Evolutionary conservation across 2,797 vertebrate species (phyloP), one percentile per base, ranked within the genome.

Genomic region (Melanotaenia nigrans): DNA sequence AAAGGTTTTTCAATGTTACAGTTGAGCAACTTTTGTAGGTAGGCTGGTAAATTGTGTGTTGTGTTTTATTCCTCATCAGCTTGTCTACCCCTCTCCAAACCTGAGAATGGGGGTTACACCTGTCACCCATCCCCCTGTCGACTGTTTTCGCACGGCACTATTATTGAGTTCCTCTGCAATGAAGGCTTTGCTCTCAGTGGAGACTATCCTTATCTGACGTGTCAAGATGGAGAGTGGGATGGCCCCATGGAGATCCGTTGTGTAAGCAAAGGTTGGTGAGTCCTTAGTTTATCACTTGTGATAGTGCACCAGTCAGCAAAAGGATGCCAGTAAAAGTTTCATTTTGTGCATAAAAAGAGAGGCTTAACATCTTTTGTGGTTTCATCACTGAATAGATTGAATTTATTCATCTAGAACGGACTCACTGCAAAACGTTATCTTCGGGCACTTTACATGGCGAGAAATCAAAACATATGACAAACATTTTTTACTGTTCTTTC

Each of bases 191-290:
- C 95, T 82, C 88, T 98, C 74, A 97, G 95, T 68, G 97, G 97
- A 22, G 97, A 98, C 68, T 97, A 98, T 83, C 97, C 96, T 73
- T 99, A 97, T 85, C 85, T 98, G 91, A 98, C 97, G 24, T 99
- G 97, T 88, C 96, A 97, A 90, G 94, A 97, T 78, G 97, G 97
- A 72, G 94, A 97, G 71, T 99, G 97, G 97, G 95, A 95, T 58
- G 95, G 96, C 40, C 95, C 96, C 59, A 95, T 96, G 95, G 95
- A 97, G 89, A 94, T 97, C 81, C 97, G 93, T 90, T 99, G 97
- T 89, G 94, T 92, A 56, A 96, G 93, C 67, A 96, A 96, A 74
- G 97, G 97, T 98, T 69, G 89, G 93, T 85, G 58, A 62, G 36
- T 49, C 24, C 16, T 73, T 66, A 28, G 61, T 24, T 3, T 33